A percentile compares a stretch with the other conserved stretches of the same genome.
Evolutionary conservation across 2,888 invertebrate genomes (phyloP).

Genomic region (Chorisops tibialis): DNA sequence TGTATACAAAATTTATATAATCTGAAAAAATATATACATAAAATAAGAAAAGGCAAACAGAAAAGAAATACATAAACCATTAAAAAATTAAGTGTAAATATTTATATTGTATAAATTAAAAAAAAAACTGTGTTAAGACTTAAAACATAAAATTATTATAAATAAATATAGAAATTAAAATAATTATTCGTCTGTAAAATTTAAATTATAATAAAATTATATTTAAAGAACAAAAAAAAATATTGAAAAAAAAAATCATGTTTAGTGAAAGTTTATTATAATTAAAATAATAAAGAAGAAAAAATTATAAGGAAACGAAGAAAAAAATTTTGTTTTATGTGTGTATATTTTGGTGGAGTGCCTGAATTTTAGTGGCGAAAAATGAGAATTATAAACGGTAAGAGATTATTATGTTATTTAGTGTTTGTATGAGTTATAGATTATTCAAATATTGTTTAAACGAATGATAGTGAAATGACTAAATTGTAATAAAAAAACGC

Average conservation of each 20-base stretch:
- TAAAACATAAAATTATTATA: slow-evolving; percentile 5
- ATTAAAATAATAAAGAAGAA: too few relatives aligned
- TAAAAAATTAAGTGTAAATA: neutral
- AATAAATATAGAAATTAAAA: slow-evolving; percentile 7
- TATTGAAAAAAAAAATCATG: neutral
- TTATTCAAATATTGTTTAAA: slow-evolving; percentile 9
- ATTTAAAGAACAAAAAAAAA: neutral
- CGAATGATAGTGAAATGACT: slow-evolving; percentile 7
- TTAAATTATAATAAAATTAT: slow-evolving; percentile 19
- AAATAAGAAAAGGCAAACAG: neutral
- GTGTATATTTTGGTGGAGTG: neutral
- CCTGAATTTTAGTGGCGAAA: neutral
- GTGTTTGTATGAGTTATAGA: slow-evolving; percentile 16
- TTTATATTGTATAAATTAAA: slow-evolving; percentile 15
- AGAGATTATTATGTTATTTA: slow-evolving; percentile 13
- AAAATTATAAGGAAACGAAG: too few relatives aligned
- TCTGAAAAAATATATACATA: neutral
- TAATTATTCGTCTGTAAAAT: slow-evolving; percentile 1
- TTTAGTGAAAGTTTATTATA: slow-evolving; percentile 12
- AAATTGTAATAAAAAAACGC: neutral
- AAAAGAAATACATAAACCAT: slow-evolving; percentile 3
- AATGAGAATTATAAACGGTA: neutral
- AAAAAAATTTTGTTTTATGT: slow-evolving; percentile 4
- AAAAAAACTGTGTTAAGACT: slow-evolving; percentile 23
- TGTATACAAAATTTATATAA: neutral